Base-by-base conservation (phyloP, 2,797 vertebrate genomes). In the Lates japonicus region DNA sequence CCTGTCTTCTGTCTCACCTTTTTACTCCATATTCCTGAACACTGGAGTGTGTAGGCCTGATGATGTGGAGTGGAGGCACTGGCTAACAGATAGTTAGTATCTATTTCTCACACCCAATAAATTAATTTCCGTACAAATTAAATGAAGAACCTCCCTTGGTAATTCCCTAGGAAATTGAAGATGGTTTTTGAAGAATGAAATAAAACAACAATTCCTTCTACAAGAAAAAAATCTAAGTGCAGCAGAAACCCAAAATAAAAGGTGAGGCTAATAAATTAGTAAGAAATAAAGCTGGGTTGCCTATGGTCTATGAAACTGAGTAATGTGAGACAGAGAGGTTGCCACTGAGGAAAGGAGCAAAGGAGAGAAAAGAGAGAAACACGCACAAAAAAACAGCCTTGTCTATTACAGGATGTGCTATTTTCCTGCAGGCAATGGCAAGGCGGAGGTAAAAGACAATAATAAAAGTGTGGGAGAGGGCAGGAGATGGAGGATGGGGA, bases 41-140 rank as follows among this genome's bases (percentile, higher is more conserved):
- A 51, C 19, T 62, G 68, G 25, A 62, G 12, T 17, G n/a, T 54
- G 58, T 46, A 46, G 60, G 41, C 41, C 74, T 67, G 20, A 46
- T 22, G 71, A 46, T 22, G 71, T 42, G 22, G 20, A 0, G 35
- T 3, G 37, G 55, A 39, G 37, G 76, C 12, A 70, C 81, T 78
- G 79, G 72, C 33, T 71, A 90, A 93, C 72, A 86, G 86, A 91
- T 93, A 93, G 74, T 68, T 70, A 83, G 84, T 87, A 88, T 92
- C 76, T 67, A 87, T 93, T 93, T 81, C 87, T 91, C 87, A 89
- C 77, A 74, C 39, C 39, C 88, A 87, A 90, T 90, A 93, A 92
- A 92, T 93, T 93, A 78, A 93, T 94, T 93, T 92, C 85, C 71
- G 71, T 68, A 74, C 74, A 91, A 93, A 90, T 92, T 80, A 93